Percentiles rank a stretch among this genome's conserved stretches.
phyloP scores from a whole-genome alignment of 37 sponge, comb jelly and placozoan species.

The Geodia barretti region DNA sequence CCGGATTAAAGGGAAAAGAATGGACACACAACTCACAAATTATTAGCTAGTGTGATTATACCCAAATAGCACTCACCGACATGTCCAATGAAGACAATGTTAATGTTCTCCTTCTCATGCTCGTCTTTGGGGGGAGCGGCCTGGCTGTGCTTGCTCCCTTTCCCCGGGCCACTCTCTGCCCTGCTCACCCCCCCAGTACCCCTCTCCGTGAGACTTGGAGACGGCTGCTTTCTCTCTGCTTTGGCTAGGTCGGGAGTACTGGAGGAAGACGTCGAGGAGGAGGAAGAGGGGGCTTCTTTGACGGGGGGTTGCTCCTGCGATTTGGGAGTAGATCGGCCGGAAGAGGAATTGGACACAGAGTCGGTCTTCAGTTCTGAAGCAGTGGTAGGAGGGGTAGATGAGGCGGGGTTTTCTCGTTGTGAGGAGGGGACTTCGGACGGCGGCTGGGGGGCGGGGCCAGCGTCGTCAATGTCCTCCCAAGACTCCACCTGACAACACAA shows the following conservation, averaged over 20 bases:
- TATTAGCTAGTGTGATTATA: too few relatives aligned
- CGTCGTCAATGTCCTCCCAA: conserved; percentile 75
- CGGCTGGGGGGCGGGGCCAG: neutral
- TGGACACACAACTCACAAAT: neutral
- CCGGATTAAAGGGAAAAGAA: too few relatives aligned
- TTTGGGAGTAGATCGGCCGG: neutral
- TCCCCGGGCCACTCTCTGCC: neutral
- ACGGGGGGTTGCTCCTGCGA: neutral
- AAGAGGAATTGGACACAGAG: neutral
- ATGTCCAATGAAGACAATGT: conserved; percentile 98
- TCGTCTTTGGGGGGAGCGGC: conserved; percentile 29
- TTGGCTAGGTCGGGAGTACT: neutral
- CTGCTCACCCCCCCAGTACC: neutral
- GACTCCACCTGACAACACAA: conserved; percentile 77
- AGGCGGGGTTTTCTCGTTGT: neutral
- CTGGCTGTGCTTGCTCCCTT: neutral
- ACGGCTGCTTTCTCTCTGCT: conserved; percentile 18
- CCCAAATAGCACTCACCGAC: conserved; percentile 88
- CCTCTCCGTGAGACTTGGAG: conserved; percentile 17
- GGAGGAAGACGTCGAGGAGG: neutral
- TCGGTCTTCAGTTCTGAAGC: neutral
- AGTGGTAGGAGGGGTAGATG: neutral
- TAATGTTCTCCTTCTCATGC: conserved; percentile 89
- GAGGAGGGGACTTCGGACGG: neutral
- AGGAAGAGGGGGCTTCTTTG: neutral